Conservation (phyloP, 2,888 invertebrate genomes). For the Diaphora mendica region DNA sequence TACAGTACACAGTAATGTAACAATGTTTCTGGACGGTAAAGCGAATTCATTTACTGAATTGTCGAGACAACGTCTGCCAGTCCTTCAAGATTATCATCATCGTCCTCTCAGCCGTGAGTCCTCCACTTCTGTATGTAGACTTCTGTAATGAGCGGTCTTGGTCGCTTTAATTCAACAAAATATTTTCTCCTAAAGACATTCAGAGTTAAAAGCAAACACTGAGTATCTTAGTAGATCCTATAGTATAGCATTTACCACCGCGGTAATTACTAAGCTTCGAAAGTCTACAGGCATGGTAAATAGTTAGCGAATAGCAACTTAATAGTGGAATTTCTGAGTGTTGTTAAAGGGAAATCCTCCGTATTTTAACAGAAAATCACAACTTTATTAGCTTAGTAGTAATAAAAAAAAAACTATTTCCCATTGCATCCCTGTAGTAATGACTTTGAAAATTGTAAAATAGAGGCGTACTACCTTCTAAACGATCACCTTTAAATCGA, state of each 20-base stretch:
- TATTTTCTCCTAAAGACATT: background rate
- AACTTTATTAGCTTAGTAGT: background rate
- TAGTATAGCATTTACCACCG: background rate
- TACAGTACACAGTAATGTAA: background rate
- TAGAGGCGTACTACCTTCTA: background rate
- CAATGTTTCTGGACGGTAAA: background rate
- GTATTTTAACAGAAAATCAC: background rate
- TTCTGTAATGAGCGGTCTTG: background rate
- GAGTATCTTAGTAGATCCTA: background rate
- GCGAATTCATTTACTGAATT: background rate
- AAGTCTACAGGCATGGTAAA: background rate
- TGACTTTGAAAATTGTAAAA: background rate
- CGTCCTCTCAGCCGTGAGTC: slow-evolving; percentile 23
- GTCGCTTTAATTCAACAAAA: background rate
- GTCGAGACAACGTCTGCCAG: background rate
- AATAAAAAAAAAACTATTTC: background rate
- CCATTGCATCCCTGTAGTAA: background rate
- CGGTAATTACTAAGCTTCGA: background rate
- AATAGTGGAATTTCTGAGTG: background rate
- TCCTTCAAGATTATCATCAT: background rate
- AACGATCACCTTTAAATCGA: background rate
- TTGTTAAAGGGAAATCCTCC: background rate
- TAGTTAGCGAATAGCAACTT: no score
- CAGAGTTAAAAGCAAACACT: background rate
- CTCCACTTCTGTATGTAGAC: background rate